phyloP scores from a whole-genome alignment of 2,888 invertebrate species.

The Chrysodeixis includens region DNA sequence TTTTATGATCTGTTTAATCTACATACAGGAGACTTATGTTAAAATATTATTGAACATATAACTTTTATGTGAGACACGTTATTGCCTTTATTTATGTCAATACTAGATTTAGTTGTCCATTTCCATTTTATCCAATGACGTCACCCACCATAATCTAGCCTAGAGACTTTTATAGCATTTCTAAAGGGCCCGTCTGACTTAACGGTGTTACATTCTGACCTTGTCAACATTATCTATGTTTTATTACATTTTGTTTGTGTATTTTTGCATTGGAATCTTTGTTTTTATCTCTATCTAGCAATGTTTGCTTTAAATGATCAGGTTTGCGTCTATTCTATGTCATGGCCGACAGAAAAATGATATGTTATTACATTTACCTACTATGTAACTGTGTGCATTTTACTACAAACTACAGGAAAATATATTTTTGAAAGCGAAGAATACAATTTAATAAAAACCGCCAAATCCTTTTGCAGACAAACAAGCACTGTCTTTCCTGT shows the following conservation, averaged over 20 bases:
- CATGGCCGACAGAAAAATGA: constrained; percentile 48
- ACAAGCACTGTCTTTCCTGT: background rate
- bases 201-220: constrained; percentile 32
- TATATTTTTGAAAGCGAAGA: too few species aligned
- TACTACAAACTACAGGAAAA: too few species aligned
- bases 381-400: constrained; percentile 28
- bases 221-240: constrained; percentile 30
- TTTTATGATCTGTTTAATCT: background rate
- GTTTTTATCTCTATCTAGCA: constrained; percentile 25
- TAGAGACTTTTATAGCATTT: constrained; percentile 44
- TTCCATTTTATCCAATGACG: constrained; percentile 54
- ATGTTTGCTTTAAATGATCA: constrained; percentile 30
- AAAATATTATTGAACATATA: background rate
- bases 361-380: constrained; percentile 35
- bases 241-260: constrained; percentile 30
- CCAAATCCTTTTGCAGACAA: background rate
- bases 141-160: constrained; percentile 53
- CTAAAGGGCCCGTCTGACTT: constrained; percentile 18
- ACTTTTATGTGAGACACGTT: too few species aligned
- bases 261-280: constrained; percentile 27
- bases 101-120: constrained; percentile 50
- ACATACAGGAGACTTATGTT: background rate
- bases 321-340: constrained; percentile 36
- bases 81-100: constrained; percentile 21
- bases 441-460: background rate